Percentiles rank a stretch among this genome's conserved stretches.
These are phyloP conservation scores for Schizopygopsis malacanthus DNA, from an alignment of 2,797 vertebrate species.

Conservation along the genomic window DNA sequence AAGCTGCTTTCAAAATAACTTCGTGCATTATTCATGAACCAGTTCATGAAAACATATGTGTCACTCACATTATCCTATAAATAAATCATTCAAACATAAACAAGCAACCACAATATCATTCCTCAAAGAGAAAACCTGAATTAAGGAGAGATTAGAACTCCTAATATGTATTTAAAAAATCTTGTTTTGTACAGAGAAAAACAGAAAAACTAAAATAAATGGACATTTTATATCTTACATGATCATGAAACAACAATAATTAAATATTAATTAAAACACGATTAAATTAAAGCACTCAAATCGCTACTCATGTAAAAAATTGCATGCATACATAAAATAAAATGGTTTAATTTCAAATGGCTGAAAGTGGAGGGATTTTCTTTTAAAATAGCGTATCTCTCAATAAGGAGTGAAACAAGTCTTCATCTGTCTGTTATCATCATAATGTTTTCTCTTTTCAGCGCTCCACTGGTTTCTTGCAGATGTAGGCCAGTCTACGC, in stretches of 20 bases:
- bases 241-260: neutral
- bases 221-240: neutral
- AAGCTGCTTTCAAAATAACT: constrained; percentile 67
- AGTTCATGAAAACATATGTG: constrained; percentile 67
- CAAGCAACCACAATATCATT: constrained; percentile 54
- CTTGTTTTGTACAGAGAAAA: neutral
- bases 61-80: constrained; percentile 79
- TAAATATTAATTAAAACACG: neutral
- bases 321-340: neutral
- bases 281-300: neutral
- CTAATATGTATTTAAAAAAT: neutral
- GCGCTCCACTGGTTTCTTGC: neutral
- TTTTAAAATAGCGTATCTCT: neutral
- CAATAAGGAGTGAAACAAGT: neutral
- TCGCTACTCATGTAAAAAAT: neutral
- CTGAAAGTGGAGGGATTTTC: neutral
- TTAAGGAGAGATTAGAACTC: neutral
- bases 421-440: neutral
- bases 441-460: neutral
- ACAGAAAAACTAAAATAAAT: neutral
- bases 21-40: constrained; percentile 74
- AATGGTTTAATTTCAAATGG: neutral
- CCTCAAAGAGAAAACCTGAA: constrained; percentile 46
- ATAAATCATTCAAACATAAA: constrained; percentile 74
- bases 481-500: neutral